Evolutionary conservation across 2,888 invertebrate genomes (phyloP).

Genomic region (Tryphoninae sp.): DNA sequence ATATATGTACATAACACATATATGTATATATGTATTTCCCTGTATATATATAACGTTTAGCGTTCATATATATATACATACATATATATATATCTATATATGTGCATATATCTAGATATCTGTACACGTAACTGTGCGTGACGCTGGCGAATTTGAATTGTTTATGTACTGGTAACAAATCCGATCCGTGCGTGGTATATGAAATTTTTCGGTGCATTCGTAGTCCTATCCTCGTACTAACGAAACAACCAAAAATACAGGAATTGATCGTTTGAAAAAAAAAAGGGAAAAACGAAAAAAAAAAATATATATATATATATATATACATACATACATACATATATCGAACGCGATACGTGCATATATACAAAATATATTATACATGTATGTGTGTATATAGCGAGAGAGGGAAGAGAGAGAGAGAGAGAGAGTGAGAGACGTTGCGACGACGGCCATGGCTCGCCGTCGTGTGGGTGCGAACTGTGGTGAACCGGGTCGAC

Average conservation of each 20-base stretch:
- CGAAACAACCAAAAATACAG: background rate
- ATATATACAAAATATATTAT: conserved; percentile 5
- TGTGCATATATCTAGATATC: conserved; percentile 8
- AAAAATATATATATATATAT: conserved; percentile 19
- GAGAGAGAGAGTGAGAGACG: conserved; percentile 49
- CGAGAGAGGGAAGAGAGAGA: background rate
- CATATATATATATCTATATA: background rate
- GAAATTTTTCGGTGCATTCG: too few species aligned
- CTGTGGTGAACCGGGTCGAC: conserved; percentile 65
- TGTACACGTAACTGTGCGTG: conserved; percentile 1
- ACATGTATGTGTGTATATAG: conserved; percentile 1
- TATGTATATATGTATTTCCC: conserved; percentile 1
- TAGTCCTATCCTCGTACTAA: background rate
- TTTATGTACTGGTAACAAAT: background rate
- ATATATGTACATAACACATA: background rate
- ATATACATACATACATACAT: conserved; percentile 6
- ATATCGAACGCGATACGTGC: conserved; percentile 8
- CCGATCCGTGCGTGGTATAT: background rate
- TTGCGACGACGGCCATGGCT: conserved; percentile 67
- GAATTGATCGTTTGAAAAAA: background rate
- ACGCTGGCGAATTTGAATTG: conserved; percentile 4
- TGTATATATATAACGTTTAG: background rate
- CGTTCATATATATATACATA: conserved; percentile 30
- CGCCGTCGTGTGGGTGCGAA: conserved; percentile 68
- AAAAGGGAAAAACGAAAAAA: conserved; percentile 15